Conservation (phyloP, 2,797 vertebrate species). For the Scarus forsteni region DNA sequence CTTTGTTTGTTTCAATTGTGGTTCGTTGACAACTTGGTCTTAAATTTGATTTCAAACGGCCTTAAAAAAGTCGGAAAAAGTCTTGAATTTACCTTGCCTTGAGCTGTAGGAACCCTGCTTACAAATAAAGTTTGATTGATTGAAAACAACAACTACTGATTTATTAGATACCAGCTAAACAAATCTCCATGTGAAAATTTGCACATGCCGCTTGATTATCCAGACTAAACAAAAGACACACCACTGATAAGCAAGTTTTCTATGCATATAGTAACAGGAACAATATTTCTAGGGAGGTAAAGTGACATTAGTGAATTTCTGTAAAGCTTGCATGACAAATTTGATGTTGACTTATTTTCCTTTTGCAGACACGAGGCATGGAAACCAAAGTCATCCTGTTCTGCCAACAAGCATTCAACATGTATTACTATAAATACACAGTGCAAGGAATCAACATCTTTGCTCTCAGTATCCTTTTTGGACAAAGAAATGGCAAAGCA, state of each 20-base stretch:
- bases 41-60: too few relatives aligned
- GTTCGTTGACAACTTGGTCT: too few relatives aligned
- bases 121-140: too few relatives aligned
- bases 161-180: too few relatives aligned
- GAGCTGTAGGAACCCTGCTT: too few relatives aligned
- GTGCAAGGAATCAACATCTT: constrained; percentile 89
- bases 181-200: too few relatives aligned
- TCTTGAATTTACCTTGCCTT: too few relatives aligned
- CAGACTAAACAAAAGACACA: not conserved
- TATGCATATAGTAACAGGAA: not conserved
- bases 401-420: constrained; percentile 85
- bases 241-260: not conserved
- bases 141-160: too few relatives aligned
- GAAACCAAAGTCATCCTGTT: constrained; percentile 82
- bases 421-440: constrained; percentile 89
- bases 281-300: not conserved
- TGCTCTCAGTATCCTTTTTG: constrained; percentile 88
- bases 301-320: not conserved
- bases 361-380: constrained; percentile 66
- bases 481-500: too few relatives aligned
- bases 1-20: too few relatives aligned
- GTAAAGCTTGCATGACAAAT: not conserved
- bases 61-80: too few relatives aligned
- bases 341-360: not conserved
- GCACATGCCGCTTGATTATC: too few relatives aligned